phyloP scores from a whole-genome alignment of 30 jellyfish, hydroid and myxozoan species.

The Hydractinia symbiolongicarpus region DNA sequence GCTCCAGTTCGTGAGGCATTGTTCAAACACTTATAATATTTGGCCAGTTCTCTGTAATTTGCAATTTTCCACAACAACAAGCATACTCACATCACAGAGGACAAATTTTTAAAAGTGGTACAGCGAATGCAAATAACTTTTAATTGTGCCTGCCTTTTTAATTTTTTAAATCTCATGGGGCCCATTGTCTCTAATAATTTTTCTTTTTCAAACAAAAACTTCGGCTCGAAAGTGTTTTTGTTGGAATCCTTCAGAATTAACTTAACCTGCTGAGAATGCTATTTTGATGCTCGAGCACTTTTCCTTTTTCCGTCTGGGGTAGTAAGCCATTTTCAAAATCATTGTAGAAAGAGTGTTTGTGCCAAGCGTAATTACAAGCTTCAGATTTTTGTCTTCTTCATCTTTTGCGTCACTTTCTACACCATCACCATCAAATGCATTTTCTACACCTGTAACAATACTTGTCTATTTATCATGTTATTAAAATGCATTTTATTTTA shows the following conservation, averaged over 20 bases:
- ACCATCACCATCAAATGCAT: too few species aligned
- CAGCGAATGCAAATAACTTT: slow-evolving; percentile 31
- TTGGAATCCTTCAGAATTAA: too few species aligned
- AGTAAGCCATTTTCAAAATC: neutral
- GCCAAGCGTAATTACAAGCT: neutral
- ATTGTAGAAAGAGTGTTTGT: neutral
- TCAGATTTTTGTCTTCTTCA: neutral
- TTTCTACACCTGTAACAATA: too few species aligned
- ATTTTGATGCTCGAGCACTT: neutral
- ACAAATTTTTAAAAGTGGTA: slow-evolving; percentile 11
- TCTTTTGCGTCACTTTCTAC: neutral
- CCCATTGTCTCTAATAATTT: slow-evolving; percentile 23
- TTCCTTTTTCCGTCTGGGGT: neutral
- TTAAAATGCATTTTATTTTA: too few species aligned
- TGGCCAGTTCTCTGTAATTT: neutral
- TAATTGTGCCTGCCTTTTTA: slow-evolving; percentile 30
- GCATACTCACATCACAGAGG: neutral
- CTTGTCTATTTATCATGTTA: too few species aligned
- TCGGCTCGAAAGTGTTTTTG: too few species aligned
- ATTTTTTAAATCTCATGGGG: neutral
- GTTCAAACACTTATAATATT: slow-evolving; percentile 14
- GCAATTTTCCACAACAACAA: neutral
- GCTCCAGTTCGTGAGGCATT: slow-evolving; percentile 42
- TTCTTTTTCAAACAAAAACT: too few species aligned
- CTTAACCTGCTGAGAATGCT: neutral